These are phyloP conservation scores for Marronus borbonicus DNA, from an alignment of 2,888 invertebrate species.

Conservation along the genomic window DNA sequence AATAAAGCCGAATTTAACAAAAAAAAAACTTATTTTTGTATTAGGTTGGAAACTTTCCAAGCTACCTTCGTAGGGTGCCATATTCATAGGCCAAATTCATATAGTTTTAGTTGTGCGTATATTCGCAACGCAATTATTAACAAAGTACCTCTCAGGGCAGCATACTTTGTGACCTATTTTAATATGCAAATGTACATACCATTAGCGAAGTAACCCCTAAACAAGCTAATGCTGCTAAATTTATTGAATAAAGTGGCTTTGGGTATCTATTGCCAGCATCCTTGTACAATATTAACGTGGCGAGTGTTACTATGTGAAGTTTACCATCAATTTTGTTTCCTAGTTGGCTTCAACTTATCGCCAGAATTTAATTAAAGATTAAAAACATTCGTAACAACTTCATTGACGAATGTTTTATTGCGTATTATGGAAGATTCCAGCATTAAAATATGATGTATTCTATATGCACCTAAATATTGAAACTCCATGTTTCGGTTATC, in stretches of 20 bases:
- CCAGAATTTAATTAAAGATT: conserved; percentile 1
- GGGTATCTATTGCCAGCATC: conserved; percentile 24
- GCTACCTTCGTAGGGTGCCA: background rate
- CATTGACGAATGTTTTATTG: too few species aligned
- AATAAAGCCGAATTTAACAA: too few species aligned
- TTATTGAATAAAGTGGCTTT: conserved; percentile 36
- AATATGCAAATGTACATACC: conserved; percentile 31
- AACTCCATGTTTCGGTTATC: too few species aligned
- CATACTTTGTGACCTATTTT: conserved; percentile 18
- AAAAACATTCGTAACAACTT: background rate
- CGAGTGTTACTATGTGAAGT: background rate
- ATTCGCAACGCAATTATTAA: conserved; percentile 3
- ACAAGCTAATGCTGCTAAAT: conserved; percentile 35
- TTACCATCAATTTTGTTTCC: conserved; percentile 1
- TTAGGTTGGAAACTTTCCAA: too few species aligned
- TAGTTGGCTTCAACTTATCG: background rate
- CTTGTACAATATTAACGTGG: conserved; percentile 10
- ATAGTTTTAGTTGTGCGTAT: conserved; percentile 8
- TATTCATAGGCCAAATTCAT: background rate
- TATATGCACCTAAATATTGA: too few species aligned
- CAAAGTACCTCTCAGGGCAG: conserved; percentile 9
- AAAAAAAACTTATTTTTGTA: too few species aligned
- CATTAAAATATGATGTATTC: too few species aligned
- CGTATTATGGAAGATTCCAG: too few species aligned
- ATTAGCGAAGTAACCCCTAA: conserved; percentile 32